Evolutionary conservation across 2,888 invertebrate species (phyloP).

Genomic region (Disparrhopalites patrizii): DNA sequence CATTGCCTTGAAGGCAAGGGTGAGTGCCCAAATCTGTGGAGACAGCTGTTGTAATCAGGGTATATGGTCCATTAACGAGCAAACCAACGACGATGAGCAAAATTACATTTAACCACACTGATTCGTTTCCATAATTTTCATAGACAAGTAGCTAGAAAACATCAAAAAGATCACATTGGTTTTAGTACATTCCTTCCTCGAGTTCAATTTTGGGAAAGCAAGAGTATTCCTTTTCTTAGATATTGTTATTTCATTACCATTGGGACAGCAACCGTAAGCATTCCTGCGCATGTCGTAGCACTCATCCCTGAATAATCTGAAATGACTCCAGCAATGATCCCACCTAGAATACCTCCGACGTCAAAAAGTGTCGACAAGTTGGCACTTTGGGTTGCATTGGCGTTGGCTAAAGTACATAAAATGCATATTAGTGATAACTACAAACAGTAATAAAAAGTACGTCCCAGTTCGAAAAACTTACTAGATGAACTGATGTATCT

Average conservation of each 20-base stretch:
- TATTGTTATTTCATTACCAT: slow-evolving; percentile 57
- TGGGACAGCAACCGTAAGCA: slow-evolving; percentile 77
- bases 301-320: slow-evolving; percentile 80
- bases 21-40: slow-evolving; percentile 92
- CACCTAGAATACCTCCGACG: slow-evolving; percentile 86
- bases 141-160: slow-evolving; percentile 70
- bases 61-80: slow-evolving; percentile 93
- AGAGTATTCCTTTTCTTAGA: not conserved
- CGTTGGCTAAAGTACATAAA: too few relatives aligned
- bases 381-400: slow-evolving; percentile 67
- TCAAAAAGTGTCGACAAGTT: slow-evolving; percentile 78
- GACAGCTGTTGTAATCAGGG: slow-evolving; percentile 92
- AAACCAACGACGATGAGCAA: slow-evolving; percentile 71
- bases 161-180: slow-evolving; percentile 2
- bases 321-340: slow-evolving; percentile 78
- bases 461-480: slow-evolving; percentile 58
- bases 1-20: slow-evolving; percentile 73
- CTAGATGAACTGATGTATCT: slow-evolving; percentile 78
- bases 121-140: slow-evolving; percentile 65
- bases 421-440: not conserved
- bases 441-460: slow-evolving; percentile 3
- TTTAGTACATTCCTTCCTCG: not conserved
- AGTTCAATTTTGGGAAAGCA: not conserved
- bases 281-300: slow-evolving; percentile 77
- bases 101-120: slow-evolving; percentile 60